Evolutionary conservation across 2,797 vertebrate genomes (phyloP), one percentile per base, ranked within the genome.

Genomic region (Pterois miles): DNA sequence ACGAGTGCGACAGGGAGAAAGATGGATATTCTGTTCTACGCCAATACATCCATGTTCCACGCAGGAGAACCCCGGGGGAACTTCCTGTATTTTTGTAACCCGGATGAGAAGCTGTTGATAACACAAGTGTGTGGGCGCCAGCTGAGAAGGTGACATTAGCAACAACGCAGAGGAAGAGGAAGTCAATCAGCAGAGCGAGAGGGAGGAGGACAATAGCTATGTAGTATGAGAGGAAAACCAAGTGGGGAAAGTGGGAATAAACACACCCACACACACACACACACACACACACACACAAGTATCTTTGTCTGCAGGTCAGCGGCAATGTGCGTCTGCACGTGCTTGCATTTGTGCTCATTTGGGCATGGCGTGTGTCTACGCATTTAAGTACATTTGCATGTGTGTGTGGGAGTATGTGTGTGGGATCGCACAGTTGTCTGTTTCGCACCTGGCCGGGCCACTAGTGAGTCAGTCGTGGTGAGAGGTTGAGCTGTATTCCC

Each of bases 81-180:
- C 81, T 90, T 94, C 91, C 92, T 92, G 89, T 91, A 88, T 92
- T 93, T 93, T 89, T 71, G 65, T 90, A 90, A 92, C 91, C 88
- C 84, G 72, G 91, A 94, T 91, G 89, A 89, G 88, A 89, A 92
- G 80, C 80, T 77, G 88, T 88, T 86, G 92, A 94, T 94, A 93
- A 91, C 84, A 72, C 20, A 64, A 84, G 74, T 83, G 91, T 91
- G 91, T 93, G 87, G 89, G 92, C 65, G 82, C 88, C 90, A 85
- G 87, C 84, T 23, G 89, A 83, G 83, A 90, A 92, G 90, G 93
- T 94, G 90, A 92, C 93, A 93, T 92, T 92, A 93, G 84, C 80
- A 66, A 86, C 90, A 89, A 92, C 86, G 91, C 80, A 81, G 81
- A 85, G 88, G 85, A 91, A 92, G 90, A 93, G 94, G 92, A 94